These are phyloP conservation scores for Corythornis vintsioides DNA, from an alignment of 2,113 vertebrate species.

Conservation along the genomic window DNA sequence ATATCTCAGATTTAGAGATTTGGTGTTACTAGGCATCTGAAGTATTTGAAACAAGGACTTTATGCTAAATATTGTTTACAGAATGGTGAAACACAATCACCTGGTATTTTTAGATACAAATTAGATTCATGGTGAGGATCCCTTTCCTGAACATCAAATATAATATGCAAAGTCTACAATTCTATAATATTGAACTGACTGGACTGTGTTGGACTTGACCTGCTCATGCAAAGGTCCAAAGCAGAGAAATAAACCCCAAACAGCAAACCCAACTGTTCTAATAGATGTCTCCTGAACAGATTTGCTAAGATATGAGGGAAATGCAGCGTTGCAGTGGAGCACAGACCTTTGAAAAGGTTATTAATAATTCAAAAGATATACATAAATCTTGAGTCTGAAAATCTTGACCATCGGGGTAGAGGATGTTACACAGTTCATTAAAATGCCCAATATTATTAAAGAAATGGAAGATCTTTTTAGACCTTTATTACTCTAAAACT, in stretches of 20 bases:
- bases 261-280: neutral
- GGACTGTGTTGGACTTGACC: neutral
- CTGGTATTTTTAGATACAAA: neutral
- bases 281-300: neutral
- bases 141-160: neutral
- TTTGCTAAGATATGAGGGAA: neutral
- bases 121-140: neutral
- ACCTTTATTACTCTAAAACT: neutral
- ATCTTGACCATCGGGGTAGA: neutral
- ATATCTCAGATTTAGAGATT: neutral
- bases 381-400: neutral
- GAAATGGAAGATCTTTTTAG: neutral
- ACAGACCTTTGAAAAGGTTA: neutral
- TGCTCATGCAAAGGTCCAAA: neutral
- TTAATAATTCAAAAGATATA: neutral
- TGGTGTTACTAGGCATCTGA: neutral
- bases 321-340: neutral
- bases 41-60: neutral
- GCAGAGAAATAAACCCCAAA: neutral
- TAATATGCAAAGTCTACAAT: fast-evolving
- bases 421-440: neutral
- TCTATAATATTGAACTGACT: neutral
- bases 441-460: neutral
- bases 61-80: neutral
- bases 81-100: neutral